These are phyloP conservation scores for Sinhomidia bicolor DNA, from an alignment of 2,888 invertebrate species.

Conservation along the genomic window DNA sequence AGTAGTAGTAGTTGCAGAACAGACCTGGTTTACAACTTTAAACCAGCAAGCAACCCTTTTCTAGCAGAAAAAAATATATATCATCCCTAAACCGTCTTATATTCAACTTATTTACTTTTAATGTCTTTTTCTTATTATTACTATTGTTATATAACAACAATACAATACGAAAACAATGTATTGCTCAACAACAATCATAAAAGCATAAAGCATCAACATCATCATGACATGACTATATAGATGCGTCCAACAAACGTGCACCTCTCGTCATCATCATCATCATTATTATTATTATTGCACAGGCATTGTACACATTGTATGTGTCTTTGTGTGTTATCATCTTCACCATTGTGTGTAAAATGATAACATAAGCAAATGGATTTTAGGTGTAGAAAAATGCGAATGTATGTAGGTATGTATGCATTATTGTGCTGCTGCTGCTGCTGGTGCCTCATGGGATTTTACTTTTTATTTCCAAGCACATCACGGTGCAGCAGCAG, in stretches of 20 bases:
- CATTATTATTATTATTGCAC: background rate
- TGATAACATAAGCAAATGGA: conserved; percentile 39
- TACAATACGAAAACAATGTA: conserved; percentile 25
- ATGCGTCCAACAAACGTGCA: conserved; percentile 1
- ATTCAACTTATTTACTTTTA: background rate
- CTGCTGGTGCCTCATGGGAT: conserved; percentile 59
- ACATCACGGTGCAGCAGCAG: conserved; percentile 40
- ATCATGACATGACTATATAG: background rate
- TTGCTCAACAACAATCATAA: conserved; percentile 9
- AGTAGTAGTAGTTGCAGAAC: too few species aligned
- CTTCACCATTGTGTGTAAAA: background rate
- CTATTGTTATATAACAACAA: conserved; percentile 8
- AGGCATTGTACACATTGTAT: background rate
- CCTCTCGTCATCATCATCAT: background rate
- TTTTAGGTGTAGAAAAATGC: background rate
- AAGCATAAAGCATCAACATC: background rate
- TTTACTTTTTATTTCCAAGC: conserved; percentile 66
- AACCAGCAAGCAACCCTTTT: too few species aligned
- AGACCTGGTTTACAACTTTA: too few species aligned
- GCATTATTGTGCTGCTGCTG: background rate
- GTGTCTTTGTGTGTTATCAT: conserved; percentile 13
- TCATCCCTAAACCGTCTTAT: too few species aligned
- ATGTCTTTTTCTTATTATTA: background rate
- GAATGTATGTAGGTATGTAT: background rate
- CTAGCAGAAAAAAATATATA: too few species aligned